Percentiles rank a stretch among this genome's conserved stretches.
Evolutionary conservation across 1,140 invertebrate species (phyloP).

Genomic region (Lordiphosa stackelbergi): DNA sequence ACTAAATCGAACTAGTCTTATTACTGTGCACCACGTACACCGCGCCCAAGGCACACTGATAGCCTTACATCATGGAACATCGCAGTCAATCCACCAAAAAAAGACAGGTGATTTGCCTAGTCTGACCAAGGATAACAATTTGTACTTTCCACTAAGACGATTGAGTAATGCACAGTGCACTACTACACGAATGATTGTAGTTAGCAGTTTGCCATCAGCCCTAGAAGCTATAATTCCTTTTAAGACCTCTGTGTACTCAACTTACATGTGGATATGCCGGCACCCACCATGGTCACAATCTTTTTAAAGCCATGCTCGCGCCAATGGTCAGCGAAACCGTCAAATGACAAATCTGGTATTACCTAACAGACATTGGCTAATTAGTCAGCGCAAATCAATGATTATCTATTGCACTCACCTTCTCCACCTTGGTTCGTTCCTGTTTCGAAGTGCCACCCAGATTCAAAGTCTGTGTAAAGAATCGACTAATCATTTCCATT

Average conservation of each 20-base stretch:
- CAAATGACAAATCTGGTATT: constrained; percentile 80
- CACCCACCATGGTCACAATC: constrained; percentile 94
- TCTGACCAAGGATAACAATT: no score
- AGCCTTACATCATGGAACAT: no score
- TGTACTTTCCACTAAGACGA: no score
- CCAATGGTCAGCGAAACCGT: constrained; percentile 86
- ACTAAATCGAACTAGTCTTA: no score
- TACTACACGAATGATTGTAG: no score
- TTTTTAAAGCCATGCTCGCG: constrained; percentile 87
- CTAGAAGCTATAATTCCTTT: no score
- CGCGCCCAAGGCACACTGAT: no score
- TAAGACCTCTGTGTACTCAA: not conserved
- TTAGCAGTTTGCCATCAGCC: no score
- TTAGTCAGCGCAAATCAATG: not conserved
- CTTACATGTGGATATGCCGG: constrained; percentile 96
- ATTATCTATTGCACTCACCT: constrained; percentile 12
- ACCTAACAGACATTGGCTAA: constrained; percentile 60
- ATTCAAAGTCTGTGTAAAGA: constrained; percentile 47
- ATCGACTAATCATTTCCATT: constrained; percentile 52
- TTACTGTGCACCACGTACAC: no score
- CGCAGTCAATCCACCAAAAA: no score
- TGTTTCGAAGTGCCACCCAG: constrained; percentile 17
- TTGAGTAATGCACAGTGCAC: no score
- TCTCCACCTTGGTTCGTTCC: constrained; percentile 29
- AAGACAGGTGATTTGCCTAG: no score